These are phyloP conservation scores for Sylvia borin DNA, from an alignment of 2,797 vertebrate genomes.

Conservation along the genomic window DNA sequence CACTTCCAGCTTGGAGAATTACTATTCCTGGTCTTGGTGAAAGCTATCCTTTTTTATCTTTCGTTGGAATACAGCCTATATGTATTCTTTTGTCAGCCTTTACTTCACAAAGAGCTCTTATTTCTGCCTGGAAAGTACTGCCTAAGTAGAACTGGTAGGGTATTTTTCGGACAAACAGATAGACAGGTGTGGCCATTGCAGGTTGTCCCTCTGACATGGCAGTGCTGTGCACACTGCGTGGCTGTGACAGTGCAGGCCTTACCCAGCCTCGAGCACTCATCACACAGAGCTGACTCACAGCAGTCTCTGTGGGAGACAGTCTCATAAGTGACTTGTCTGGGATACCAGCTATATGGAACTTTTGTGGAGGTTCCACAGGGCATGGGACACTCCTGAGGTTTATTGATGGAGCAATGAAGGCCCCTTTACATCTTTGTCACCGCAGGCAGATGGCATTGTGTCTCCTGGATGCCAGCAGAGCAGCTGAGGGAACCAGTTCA, in stretches of 20 bases:
- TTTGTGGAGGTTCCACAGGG: neutral
- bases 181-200: neutral
- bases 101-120: neutral
- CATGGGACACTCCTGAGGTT: neutral
- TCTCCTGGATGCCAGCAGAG: neutral
- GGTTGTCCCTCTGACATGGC: neutral
- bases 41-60: neutral
- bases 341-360: neutral
- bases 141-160: neutral
- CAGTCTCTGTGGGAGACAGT: neutral
- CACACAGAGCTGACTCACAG: neutral
- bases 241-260: neutral
- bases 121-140: neutral
- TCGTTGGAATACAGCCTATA: neutral
- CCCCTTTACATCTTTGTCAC: neutral
- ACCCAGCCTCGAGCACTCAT: neutral
- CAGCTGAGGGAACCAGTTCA: neutral
- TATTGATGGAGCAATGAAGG: neutral
- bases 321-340: neutral
- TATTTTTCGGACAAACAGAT: neutral
- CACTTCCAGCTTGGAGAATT: neutral
- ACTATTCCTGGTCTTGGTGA: neutral
- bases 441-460: neutral
- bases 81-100: neutral
- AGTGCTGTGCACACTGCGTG: neutral